Evolutionary conservation across 1,140 invertebrate genomes (phyloP), one percentile per base, ranked within the genome.

Genomic region (Zelostemma sp.): DNA sequence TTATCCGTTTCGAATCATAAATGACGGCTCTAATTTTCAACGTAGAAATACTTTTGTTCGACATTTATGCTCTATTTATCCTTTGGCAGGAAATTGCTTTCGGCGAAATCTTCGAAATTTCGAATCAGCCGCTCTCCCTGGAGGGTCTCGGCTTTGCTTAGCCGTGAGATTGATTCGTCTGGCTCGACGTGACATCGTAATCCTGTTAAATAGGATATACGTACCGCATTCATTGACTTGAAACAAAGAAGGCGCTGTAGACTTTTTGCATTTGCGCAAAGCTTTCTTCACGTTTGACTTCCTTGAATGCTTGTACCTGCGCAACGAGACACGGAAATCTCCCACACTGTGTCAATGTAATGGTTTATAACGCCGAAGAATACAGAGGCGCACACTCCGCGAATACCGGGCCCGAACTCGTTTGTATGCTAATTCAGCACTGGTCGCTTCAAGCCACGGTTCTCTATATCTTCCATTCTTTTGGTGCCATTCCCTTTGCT

Each of bases 391-490:
- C 14, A 43, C 25, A 40, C 16, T 16, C 31, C 14, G 61, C 66
- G 59, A 38, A n/a, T 2, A 9, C 6, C 62, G 67, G 74, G n/a
- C 33, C n/a, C 66, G 63, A 68, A 69, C 76, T 78, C 72, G 73
- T 78, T 76, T 78, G 74, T 68, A 78, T 78, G 76, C 68, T 71
- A 78, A 78, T 78, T 54, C 61, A 6, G 40, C 25, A 48, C 45
- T 18, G 25, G 28, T 15, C 47, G 51, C 14, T 6, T 28, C 16
- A 17, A 18, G 17, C 46, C 16, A 15, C 6, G 6, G 1, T 1
- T 15, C 21, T 12, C 43, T 43, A 33, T 54, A 5, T 19, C n/a
- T 38, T 19, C 17, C 14, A 17, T 28, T 61, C 60, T 43, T 47
- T 48, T 46, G 51, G 41, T 53, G 38, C 28, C 28, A 47, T 54